Base-by-base conservation (phyloP, 2,113 vertebrate species). In the Scortum barcoo region DNA sequence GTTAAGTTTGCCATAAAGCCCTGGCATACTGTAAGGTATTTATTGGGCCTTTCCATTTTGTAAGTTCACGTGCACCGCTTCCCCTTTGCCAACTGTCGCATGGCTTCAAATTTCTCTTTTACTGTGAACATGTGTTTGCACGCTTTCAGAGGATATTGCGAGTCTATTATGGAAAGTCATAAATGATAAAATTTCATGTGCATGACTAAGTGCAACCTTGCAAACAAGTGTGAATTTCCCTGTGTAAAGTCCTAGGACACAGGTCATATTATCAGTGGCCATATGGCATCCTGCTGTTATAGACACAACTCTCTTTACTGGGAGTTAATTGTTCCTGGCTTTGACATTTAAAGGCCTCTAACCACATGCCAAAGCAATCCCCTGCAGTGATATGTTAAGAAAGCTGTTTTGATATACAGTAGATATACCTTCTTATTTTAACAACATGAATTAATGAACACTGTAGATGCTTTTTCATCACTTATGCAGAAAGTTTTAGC, bases 151-250 rank as follows among this genome's bases (percentile, higher is more conserved):
- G n/a, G 40, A 74, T 85, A 72, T 83, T 74, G 63, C 19, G 3
- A 44, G 78, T 83, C 68, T 72, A 76, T 82, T 74, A 84, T 86
- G 40, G 81, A 84, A 71, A 83, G 81, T 80, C 85, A 80, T 68
- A 89, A 88, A 86, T 82, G 65, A 80, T 22, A 28, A 61, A 72
- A 72, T 71, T 70, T 62, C 26, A 77, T 22, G 61, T 63, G 76
- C 83, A 85, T 85, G 78, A 82, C 80, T 20, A 48, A 54, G 72
- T 75, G 76, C 38, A 72, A 86, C 76, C 50, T 33, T 74, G 53
- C 76, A 68, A 85, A 85, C 68, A 85, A 84, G 72, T 70, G 61
- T 48, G 20, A 36, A 30, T 83, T 56, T 66, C 74, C 42, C 28
- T 57, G 67, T 75, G 71, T 77, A 14, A 78, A 72, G 72, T 72